Conservation (phyloP, 1,140 invertebrate genomes). For the Cyphomyrmex costatus region DNA sequence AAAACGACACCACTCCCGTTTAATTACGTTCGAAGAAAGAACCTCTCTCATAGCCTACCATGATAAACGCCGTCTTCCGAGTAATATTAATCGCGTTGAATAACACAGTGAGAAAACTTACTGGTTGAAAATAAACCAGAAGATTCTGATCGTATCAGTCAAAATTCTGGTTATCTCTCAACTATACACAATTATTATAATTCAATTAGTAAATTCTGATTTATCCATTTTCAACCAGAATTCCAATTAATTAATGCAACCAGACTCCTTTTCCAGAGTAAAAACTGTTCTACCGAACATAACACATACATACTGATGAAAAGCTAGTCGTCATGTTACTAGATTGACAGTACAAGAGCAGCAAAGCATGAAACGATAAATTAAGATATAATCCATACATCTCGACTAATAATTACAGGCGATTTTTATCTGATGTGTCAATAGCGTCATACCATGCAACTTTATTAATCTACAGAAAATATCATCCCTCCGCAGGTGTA, state of each 20-base stretch:
- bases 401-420: neutral
- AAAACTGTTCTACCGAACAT: neutral
- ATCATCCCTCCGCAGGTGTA: constrained; percentile 63
- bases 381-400: constrained; percentile 3
- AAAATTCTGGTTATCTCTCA: too few relatives aligned
- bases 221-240: too few relatives aligned
- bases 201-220: too few relatives aligned
- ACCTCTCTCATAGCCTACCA: neutral
- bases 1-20: constrained; percentile 42
- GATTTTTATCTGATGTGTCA: constrained; percentile 14
- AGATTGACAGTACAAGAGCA: neutral
- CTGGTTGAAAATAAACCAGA: too few relatives aligned
- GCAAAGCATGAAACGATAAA: neutral
- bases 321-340: neutral
- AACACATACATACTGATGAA: neutral
- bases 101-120: neutral
- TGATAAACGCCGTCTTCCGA: neutral
- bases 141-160: too few relatives aligned
- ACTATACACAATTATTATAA: too few relatives aligned
- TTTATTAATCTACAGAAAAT: constrained; percentile 8
- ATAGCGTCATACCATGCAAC: constrained; percentile 5
- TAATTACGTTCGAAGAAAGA: constrained; percentile 38
- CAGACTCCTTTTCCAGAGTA: too few relatives aligned
- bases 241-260: too few relatives aligned
- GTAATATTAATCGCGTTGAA: neutral